A percentile compares a stretch with the other conserved stretches of the same genome.
These are phyloP conservation scores for Lingula anatina DNA, from an alignment of 2,888 invertebrate species.

Conservation along the genomic window DNA sequence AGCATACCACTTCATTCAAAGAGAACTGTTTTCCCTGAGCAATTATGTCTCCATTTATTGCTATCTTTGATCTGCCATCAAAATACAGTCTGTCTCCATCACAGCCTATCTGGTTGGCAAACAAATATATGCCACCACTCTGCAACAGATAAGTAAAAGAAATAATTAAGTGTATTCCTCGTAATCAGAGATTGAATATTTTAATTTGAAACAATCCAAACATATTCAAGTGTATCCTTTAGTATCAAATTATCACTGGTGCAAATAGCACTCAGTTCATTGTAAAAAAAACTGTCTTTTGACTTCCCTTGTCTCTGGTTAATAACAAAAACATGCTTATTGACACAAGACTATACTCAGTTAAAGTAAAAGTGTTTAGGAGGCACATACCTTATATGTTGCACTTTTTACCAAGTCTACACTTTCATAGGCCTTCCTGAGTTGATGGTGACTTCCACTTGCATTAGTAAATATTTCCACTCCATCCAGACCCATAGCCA, in stretches of 20 bases:
- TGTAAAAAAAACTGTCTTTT: too few species aligned
- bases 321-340: too few species aligned
- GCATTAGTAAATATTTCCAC: constrained; percentile 77
- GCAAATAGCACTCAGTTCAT: too few species aligned
- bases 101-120: constrained; percentile 91
- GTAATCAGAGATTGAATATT: background rate
- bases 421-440: constrained; percentile 84
- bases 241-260: too few species aligned
- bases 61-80: constrained; percentile 88
- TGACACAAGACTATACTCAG: too few species aligned
- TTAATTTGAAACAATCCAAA: background rate
- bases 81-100: constrained; percentile 95
- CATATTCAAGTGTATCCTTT: too few species aligned
- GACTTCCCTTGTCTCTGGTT: too few species aligned
- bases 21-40: constrained; percentile 81
- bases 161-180: background rate
- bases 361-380: too few species aligned
- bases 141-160: constrained; percentile 19
- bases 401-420: constrained; percentile 87
- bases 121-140: constrained; percentile 92
- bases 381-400: constrained; percentile 68
- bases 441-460: constrained; percentile 93
- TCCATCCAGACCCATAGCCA: constrained; percentile 82
- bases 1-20: constrained; percentile 86
- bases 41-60: constrained; percentile 84